Base-by-base conservation (phyloP, 2,888 invertebrate genomes). In the Tuberolachnus salignus region DNA sequence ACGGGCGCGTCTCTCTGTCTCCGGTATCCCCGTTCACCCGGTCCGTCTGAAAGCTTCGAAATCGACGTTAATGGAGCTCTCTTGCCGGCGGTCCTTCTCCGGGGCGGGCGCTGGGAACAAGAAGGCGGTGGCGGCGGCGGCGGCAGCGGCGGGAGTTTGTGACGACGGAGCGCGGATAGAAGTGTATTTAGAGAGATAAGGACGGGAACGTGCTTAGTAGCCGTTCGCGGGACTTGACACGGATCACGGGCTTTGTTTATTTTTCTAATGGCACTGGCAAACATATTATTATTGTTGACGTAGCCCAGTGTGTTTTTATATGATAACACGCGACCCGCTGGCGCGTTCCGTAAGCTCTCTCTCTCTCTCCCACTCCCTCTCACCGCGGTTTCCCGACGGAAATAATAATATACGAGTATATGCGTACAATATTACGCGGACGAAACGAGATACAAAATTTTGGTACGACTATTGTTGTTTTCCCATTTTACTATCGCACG, bases 241-340 rank as follows among this genome's bases (percentile, higher is more conserved):
- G 78, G 78, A 78, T 78, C 69, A 78, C 59, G 51, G 57, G 21
- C 59, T 69, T 26, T 78, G 78, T 78, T 78, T 78, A 78, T 78
- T 78, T 78, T 78, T 78, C 78, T 78, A 78, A 78, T 78, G 78
- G 78, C 69, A 42, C 49, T 51, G 59, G 67, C 21, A 78, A 78
- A 78, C 69, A 78, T 67, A 69, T 69, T 66, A 46, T 46, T 73
- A 59, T 49, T 78, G 78, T 78, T 78, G 78, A 78, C 78, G 78
- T 51, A 69, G 61, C 46, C n/a, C 69, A 23, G 78, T 69, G 67
- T 78, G 78, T 69, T 78, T 78, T 78, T 78, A 78, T 59, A 78
- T 46, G 78, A 78, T 78, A 78, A 78, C 78, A 59, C 78, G 42
- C 78, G 42, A n/a, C 42, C 26, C 46, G 53, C 44, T 9, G 64